Percentiles rank a stretch among this genome's conserved stretches.
These are phyloP conservation scores for Merodon equestris DNA, from an alignment of 2,888 invertebrate species.

Conservation along the genomic window DNA sequence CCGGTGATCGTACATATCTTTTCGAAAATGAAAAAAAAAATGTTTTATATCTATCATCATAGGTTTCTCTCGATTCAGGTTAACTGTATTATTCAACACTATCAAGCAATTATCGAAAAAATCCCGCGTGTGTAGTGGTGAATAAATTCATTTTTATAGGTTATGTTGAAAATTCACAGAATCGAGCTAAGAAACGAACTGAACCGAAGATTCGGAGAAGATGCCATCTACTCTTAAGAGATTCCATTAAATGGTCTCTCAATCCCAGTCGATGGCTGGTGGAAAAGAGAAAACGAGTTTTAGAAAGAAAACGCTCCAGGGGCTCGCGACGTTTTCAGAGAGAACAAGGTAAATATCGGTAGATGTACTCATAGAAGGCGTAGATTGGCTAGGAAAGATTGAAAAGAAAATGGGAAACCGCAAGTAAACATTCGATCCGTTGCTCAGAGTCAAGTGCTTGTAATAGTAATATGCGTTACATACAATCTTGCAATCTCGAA, in stretches of 20 bases:
- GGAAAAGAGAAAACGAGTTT: constrained; percentile 31
- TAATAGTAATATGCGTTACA: too few relatives aligned
- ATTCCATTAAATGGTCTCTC: neutral
- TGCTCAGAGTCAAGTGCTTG: too few relatives aligned
- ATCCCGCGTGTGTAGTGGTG: constrained; percentile 10
- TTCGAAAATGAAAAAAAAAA: constrained; percentile 9
- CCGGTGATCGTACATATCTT: neutral
- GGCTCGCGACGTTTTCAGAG: too few relatives aligned
- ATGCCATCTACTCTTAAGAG: neutral
- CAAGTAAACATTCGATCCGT: too few relatives aligned
- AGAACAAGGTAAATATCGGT: too few relatives aligned
- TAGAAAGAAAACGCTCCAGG: too few relatives aligned
- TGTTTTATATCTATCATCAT: too few relatives aligned
- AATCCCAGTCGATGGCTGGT: neutral
- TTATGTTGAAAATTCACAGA: constrained; percentile 16
- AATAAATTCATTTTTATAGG: constrained; percentile 6
- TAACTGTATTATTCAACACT: constrained; percentile 46
- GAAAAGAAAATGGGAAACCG: too few relatives aligned
- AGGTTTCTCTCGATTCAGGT: constrained; percentile 18
- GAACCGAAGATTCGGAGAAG: constrained; percentile 28
- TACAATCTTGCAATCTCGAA: too few relatives aligned
- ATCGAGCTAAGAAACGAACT: constrained; percentile 12
- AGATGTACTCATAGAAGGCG: too few relatives aligned
- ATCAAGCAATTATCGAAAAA: constrained; percentile 26
- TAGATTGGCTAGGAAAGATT: too few relatives aligned